phyloP scores from a whole-genome alignment of 1,140 invertebrate genomes.

The Calephelis nemesis region DNA sequence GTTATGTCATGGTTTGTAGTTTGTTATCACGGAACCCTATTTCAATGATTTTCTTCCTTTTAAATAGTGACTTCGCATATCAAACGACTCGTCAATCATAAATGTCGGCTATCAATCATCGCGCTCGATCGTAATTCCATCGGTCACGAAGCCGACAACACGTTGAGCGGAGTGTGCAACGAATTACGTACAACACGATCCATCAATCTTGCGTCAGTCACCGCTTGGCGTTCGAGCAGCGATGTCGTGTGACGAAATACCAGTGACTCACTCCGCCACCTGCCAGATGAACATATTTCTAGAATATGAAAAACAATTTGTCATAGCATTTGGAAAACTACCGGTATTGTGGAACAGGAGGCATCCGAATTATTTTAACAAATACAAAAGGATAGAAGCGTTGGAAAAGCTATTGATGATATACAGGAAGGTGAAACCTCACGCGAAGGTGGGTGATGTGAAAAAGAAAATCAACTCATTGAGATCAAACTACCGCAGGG shows the following conservation, averaged over 20 bases:
- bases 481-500: neutral
- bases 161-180: too few species aligned
- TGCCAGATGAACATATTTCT: neutral
- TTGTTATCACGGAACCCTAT: too few species aligned
- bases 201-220: slow-evolving; percentile 14
- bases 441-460: neutral
- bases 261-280: too few species aligned
- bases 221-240: neutral
- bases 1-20: too few species aligned
- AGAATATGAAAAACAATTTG: slow-evolving; percentile 1
- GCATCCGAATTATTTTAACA: neutral
- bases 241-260: neutral
- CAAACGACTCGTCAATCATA: too few species aligned
- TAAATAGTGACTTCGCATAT: too few species aligned
- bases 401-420: neutral
- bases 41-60: too few species aligned
- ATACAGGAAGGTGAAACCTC: neutral
- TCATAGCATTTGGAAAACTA: neutral
- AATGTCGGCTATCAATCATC: slow-evolving; percentile 2
- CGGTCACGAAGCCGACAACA: neutral
- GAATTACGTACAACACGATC: neutral
- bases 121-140: neutral
- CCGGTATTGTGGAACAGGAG: neutral
- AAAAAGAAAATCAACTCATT: neutral
- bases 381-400: neutral